A percentile compares a stretch with the other conserved stretches of the same genome.
Conservation (phyloP, 2,888 invertebrate genomes). For the Brassicogethes aeneus region DNA sequence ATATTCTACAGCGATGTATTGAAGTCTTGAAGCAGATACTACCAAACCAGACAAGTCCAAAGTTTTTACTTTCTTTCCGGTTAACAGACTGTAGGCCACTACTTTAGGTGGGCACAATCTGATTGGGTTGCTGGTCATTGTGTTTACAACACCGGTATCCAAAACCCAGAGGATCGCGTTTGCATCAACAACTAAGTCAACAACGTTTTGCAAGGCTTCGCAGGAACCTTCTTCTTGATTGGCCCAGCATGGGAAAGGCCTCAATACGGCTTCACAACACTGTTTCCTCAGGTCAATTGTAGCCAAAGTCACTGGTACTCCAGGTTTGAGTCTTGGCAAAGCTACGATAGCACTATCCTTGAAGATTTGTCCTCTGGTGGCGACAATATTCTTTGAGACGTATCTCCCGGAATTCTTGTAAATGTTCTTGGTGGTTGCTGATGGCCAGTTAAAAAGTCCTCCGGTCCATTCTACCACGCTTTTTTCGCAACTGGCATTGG, state of each 20-base stretch:
- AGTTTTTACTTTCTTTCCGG: slow-evolving; percentile 51
- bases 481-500: slow-evolving; percentile 17
- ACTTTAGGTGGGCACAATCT: slow-evolving; percentile 62
- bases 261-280: slow-evolving; percentile 42
- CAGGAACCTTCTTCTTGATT: slow-evolving; percentile 57
- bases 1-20: slow-evolving; percentile 62
- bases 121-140: slow-evolving; percentile 50
- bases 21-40: slow-evolving; percentile 52
- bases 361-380: slow-evolving; percentile 50
- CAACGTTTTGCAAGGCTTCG: slow-evolving; percentile 57
- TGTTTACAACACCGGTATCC: slow-evolving; percentile 62
- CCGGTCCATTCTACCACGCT: slow-evolving; percentile 35
- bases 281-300: slow-evolving; percentile 41
- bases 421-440: slow-evolving; percentile 44
- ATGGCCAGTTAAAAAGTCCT: slow-evolving; percentile 23
- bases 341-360: slow-evolving; percentile 48
- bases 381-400: slow-evolving; percentile 49
- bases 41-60: slow-evolving; percentile 53
- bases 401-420: slow-evolving; percentile 49
- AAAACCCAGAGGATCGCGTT: slow-evolving; percentile 64
- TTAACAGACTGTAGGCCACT: slow-evolving; percentile 23
- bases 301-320: slow-evolving; percentile 60
- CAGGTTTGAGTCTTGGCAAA: slow-evolving; percentile 52
- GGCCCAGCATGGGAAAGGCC: slow-evolving; percentile 56
- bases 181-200: slow-evolving; percentile 53